Evolutionary conservation across 1,140 invertebrate species (phyloP).

Genomic region (Hormaphis cornu): DNA sequence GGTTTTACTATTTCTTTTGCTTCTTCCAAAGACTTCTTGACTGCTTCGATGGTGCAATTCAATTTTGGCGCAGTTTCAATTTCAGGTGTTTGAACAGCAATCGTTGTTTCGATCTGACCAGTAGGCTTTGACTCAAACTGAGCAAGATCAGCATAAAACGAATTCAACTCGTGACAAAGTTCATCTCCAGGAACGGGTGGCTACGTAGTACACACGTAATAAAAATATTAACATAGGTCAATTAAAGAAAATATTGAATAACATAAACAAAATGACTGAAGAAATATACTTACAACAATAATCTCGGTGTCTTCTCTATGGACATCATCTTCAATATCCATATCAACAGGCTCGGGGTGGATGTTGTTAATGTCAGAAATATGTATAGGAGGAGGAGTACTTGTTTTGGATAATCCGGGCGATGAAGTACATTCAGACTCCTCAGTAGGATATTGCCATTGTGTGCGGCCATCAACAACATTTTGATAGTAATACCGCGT

Average conservation of each 20-base stretch:
- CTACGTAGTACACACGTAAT: too few species aligned
- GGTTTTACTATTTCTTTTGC: conserved; percentile 15
- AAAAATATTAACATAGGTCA: background rate
- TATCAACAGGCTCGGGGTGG: conserved; percentile 10
- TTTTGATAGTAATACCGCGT: conserved; percentile 28
- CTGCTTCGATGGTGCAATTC: background rate
- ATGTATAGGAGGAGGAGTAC: conserved; percentile 1
- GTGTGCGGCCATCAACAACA: conserved; percentile 6
- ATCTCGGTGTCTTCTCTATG: conserved; percentile 24
- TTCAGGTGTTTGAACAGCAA: conserved; percentile 1
- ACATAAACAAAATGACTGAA: background rate
- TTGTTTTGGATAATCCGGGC: background rate
- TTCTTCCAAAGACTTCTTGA: background rate
- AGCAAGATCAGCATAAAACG: conserved; percentile 26
- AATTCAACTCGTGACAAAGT: conserved; percentile 13
- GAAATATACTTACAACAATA: conserved; percentile 15
- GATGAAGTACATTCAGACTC: conserved; percentile 1
- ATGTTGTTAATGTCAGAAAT: conserved; percentile 3
- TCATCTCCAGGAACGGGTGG: conserved; percentile 18
- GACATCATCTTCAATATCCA: conserved; percentile 27
- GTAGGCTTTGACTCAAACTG: conserved; percentile 14
- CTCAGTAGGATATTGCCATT: conserved; percentile 15
- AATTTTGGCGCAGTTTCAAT: background rate
- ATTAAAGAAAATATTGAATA: background rate
- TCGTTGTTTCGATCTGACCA: conserved; percentile 6